These are phyloP conservation scores for Cinclus mexicanus DNA, from an alignment of 2,113 vertebrate species.

Conservation along the genomic window DNA sequence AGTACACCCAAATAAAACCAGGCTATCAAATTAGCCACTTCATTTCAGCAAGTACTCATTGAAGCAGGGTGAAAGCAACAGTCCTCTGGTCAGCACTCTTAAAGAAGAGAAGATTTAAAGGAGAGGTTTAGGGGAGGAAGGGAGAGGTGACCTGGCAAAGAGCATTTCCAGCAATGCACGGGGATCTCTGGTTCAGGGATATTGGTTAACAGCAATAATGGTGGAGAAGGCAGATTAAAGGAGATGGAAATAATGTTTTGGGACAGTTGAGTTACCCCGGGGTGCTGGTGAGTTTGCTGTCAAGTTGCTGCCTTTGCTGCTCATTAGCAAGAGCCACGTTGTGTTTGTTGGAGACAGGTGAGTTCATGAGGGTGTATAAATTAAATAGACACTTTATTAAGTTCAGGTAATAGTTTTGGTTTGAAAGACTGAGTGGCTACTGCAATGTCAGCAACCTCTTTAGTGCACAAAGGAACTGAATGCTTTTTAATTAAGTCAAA, in stretches of 20 bases:
- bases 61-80: not conserved
- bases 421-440: constrained; percentile 59
- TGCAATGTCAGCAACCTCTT: constrained; percentile 56
- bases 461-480: constrained; percentile 40
- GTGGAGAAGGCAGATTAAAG: not conserved
- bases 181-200: not conserved
- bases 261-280: not conserved
- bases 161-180: accelerated
- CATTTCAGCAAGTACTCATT: not conserved
- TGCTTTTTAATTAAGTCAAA: constrained; percentile 70
- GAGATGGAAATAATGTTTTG: not conserved
- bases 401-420: constrained; percentile 63
- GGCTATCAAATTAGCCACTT: not conserved
- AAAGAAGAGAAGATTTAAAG: not conserved
- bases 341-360: constrained; percentile 40
- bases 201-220: not conserved
- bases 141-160: not conserved
- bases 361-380: constrained; percentile 37
- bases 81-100: not conserved
- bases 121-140: not conserved
- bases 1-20: not conserved
- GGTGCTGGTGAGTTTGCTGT: not conserved
- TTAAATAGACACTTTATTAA: constrained; percentile 63
- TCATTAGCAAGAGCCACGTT: not conserved
- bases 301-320: not conserved